Percentiles rank a stretch among this genome's conserved stretches.
Conservation (phyloP, 2,888 invertebrate genomes). For the Pseudococcus longispinus region DNA sequence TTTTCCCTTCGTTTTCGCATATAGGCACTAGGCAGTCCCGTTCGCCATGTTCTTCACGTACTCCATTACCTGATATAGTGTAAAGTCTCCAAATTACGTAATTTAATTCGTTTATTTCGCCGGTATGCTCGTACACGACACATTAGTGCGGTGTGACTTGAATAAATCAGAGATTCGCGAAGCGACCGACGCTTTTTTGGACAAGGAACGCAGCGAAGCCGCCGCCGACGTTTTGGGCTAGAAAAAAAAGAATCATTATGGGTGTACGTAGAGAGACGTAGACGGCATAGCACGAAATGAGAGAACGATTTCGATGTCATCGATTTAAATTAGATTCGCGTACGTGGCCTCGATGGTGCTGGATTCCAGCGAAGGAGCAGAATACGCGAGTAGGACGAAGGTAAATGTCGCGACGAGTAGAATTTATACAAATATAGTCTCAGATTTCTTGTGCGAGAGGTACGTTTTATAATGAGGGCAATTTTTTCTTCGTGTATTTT, state of each 20-base stretch:
- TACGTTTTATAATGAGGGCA: too few species aligned
- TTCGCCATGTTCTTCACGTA: conserved; percentile 20
- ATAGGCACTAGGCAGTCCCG: background rate
- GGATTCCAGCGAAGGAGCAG: background rate
- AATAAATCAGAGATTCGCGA: conserved; percentile 21
- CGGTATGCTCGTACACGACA: conserved; percentile 12
- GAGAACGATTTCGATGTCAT: conserved; percentile 4
- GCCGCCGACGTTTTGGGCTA: background rate
- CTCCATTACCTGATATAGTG: conserved; percentile 44
- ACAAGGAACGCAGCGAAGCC: background rate
- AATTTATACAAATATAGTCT: background rate
- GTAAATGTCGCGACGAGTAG: background rate
- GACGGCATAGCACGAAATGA: background rate
- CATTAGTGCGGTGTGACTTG: conserved; percentile 5
- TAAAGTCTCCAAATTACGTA: conserved; percentile 40
- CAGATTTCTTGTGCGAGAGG: background rate
- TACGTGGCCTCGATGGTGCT: background rate
- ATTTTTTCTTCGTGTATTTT: too few species aligned
- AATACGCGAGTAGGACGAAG: background rate
- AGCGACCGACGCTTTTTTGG: background rate
- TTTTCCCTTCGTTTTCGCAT: background rate
- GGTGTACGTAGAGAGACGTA: background rate
- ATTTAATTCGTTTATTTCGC: conserved; percentile 37
- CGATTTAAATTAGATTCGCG: conserved; percentile 28
- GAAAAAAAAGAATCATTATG: background rate